These are phyloP conservation scores for Gryon sp. DNA, from an alignment of 1,140 invertebrate species.

Conservation along the genomic window DNA sequence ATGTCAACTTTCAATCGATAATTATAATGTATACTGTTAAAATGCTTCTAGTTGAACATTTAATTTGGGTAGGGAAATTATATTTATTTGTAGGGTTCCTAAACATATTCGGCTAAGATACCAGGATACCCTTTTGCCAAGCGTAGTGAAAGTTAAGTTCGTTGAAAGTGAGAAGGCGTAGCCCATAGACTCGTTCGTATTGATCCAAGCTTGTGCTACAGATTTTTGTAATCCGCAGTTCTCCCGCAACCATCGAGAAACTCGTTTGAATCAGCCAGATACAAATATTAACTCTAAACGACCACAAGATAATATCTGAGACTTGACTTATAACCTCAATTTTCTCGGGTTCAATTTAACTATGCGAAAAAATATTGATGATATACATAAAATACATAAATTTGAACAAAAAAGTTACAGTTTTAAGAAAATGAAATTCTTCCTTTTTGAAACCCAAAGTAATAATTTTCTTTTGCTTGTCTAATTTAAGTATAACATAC, in stretches of 20 bases:
- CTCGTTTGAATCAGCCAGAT: constrained; percentile 7
- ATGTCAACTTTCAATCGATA: constrained; percentile 13
- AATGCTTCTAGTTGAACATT: neutral
- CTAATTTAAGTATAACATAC: no score
- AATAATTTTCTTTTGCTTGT: no score
- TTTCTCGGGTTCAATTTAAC: no score
- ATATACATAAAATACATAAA: no score
- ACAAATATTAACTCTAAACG: neutral
- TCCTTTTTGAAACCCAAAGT: no score
- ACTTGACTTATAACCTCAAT: no score
- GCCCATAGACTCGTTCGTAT: constrained; percentile 26
- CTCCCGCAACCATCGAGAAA: constrained; percentile 21
- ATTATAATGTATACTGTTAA: constrained; percentile 13
- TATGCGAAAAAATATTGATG: no score
- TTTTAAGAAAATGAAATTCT: no score
- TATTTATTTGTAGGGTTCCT: neutral
- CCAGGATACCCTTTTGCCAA: constrained; percentile 4
- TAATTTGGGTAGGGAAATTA: neutral
- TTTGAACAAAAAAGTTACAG: no score
- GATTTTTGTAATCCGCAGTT: constrained; percentile 39
- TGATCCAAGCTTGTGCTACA: constrained; percentile 35
- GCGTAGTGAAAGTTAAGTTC: constrained; percentile 35
- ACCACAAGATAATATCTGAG: no score
- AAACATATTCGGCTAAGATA: neutral
- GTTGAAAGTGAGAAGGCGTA: constrained; percentile 49